Conservation (phyloP, 1,140 invertebrate genomes). For the Diplogasteroides magnus region DNA sequence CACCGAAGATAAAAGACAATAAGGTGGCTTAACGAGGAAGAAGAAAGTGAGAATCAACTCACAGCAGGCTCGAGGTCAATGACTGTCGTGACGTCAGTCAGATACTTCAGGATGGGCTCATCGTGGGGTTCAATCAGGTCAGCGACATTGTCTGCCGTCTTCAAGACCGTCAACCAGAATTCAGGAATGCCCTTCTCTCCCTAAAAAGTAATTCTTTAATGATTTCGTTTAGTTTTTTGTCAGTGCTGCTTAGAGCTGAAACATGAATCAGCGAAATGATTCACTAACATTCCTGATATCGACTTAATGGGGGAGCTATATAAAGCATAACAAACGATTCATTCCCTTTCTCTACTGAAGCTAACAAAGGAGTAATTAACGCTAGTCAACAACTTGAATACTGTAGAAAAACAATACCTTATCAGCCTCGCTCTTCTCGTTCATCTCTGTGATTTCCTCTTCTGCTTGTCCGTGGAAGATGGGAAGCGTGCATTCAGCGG, state of each 20-base stretch:
- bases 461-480: constrained; percentile 55
- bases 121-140: constrained; percentile 80
- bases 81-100: constrained; percentile 74
- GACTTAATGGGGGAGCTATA: too few species aligned
- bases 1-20: too few species aligned
- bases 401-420: too few species aligned
- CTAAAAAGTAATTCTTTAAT: neutral
- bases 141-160: constrained; percentile 80
- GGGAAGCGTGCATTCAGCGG: constrained; percentile 66
- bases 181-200: constrained; percentile 77
- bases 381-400: too few species aligned
- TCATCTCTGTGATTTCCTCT: constrained; percentile 51
- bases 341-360: too few species aligned
- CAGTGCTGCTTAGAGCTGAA: neutral
- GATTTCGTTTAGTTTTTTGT: too few species aligned
- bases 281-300: too few species aligned
- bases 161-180: constrained; percentile 95
- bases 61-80: constrained; percentile 12
- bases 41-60: too few species aligned
- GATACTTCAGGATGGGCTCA: constrained; percentile 84
- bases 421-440: neutral
- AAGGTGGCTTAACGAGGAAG: too few species aligned
- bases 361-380: too few species aligned
- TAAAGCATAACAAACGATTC: too few species aligned
- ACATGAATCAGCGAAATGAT: too few species aligned